These are phyloP conservation scores for Bryconaethiops microstoma DNA, from an alignment of 2,797 vertebrate species.

Conservation along the genomic window DNA sequence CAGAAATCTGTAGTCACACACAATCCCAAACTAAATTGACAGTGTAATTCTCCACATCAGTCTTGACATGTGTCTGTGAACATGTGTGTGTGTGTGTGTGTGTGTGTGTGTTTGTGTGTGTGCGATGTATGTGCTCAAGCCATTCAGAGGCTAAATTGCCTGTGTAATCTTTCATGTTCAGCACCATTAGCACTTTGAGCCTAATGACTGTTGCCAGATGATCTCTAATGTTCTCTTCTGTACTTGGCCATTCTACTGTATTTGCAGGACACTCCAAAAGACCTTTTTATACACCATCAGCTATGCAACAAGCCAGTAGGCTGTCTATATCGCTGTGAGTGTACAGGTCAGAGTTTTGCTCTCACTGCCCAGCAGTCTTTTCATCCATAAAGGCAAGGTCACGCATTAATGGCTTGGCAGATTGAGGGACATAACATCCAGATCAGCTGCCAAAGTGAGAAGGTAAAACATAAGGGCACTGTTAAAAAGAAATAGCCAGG, in stretches of 20 bases:
- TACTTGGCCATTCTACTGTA: slow-evolving; percentile 11
- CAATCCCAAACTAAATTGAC: slow-evolving; percentile 48
- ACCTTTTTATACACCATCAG: slow-evolving; percentile 36
- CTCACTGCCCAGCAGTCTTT: background rate
- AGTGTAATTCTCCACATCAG: slow-evolving; percentile 38
- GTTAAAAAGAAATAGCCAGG: background rate
- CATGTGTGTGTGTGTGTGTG: background rate
- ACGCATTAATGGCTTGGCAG: slow-evolving; percentile 18
- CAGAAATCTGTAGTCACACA: slow-evolving; percentile 35
- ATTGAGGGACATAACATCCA: background rate
- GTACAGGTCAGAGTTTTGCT: slow-evolving; percentile 34
- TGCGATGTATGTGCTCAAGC: slow-evolving; percentile 3
- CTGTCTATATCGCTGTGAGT: slow-evolving; percentile 22
- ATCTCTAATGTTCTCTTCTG: slow-evolving; percentile 30
- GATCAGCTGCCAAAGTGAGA: background rate
- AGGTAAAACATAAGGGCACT: slow-evolving; percentile 14
- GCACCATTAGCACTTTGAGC: slow-evolving; percentile 44
- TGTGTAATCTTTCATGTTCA: slow-evolving; percentile 45
- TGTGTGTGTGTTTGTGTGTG: background rate
- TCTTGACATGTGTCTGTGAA: background rate
- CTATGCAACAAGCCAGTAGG: slow-evolving; percentile 31
- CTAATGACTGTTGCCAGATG: slow-evolving; percentile 41
- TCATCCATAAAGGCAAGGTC: slow-evolving; percentile 22
- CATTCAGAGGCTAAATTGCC: slow-evolving; percentile 43
- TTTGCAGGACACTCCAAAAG: slow-evolving; percentile 49